Conservation (phyloP, 1,140 invertebrate genomes). For the Stenopsyche tienmushanensis region DNA sequence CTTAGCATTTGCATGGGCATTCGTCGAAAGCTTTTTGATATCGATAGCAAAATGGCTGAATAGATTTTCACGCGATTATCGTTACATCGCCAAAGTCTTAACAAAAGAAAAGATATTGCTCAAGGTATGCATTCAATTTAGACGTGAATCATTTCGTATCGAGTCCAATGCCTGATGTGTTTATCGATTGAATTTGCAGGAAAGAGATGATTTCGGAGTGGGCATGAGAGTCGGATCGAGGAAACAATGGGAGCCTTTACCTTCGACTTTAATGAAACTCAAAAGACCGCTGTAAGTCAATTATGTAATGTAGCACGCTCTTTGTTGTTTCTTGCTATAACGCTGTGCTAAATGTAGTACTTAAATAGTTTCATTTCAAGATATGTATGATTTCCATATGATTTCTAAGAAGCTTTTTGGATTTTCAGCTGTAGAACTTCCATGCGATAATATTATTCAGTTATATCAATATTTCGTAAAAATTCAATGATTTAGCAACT, state of each 20-base stretch:
- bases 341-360: not conserved
- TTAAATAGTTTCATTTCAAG: no score
- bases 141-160: no score
- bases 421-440: no score
- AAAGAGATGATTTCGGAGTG: conserved; percentile 67
- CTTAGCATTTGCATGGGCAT: conserved; percentile 53
- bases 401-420: no score
- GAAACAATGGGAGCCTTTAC: conserved; percentile 73
- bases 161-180: no score
- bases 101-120: conserved; percentile 78
- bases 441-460: no score
- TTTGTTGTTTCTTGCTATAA: not conserved
- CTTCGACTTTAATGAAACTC: conserved; percentile 48
- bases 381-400: no score
- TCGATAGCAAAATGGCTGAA: conserved; percentile 87
- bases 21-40: conserved; percentile 81
- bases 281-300: conserved; percentile 59
- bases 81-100: conserved; percentile 83
- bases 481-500: no score
- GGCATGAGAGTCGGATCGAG: conserved; percentile 65
- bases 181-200: no score
- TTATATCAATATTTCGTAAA: no score
- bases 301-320: not conserved
- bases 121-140: conserved; percentile 68
- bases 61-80: conserved; percentile 86